Conservation (phyloP, 2,888 invertebrate species). For the Conistra vaccinii region DNA sequence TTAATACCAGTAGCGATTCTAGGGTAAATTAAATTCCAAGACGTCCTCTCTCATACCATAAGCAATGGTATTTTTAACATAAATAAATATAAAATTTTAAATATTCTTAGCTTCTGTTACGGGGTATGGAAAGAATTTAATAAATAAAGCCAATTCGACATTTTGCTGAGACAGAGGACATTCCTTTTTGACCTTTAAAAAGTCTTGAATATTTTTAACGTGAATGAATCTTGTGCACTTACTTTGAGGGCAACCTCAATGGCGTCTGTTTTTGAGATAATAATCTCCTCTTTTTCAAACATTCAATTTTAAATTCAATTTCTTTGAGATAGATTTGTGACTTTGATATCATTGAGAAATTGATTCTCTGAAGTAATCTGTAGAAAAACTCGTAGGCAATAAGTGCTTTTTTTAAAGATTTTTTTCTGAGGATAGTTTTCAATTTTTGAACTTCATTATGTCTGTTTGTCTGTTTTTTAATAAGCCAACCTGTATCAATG, state of each 20-base stretch:
- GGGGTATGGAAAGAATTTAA: slow-evolving; percentile 69
- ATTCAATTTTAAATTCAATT: slow-evolving; percentile 13
- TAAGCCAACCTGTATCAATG: neutral
- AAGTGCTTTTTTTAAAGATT: neutral
- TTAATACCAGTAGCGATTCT: slow-evolving; percentile 55
- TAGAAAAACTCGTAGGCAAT: neutral
- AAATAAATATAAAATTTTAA: slow-evolving; percentile 65
- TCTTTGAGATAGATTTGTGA: slow-evolving; percentile 7
- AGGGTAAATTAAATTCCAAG: slow-evolving; percentile 83
- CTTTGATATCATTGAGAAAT: slow-evolving; percentile 11
- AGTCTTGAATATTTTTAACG: slow-evolving; percentile 49
- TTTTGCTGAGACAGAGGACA: slow-evolving; percentile 61
- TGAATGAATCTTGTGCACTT: slow-evolving; percentile 24
- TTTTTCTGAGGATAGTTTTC: neutral
- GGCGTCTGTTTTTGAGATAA: slow-evolving; percentile 9
- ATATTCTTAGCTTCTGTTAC: slow-evolving; percentile 62
- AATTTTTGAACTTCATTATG: neutral
- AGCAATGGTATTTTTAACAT: slow-evolving; percentile 70
- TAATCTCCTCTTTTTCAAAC: slow-evolving; percentile 11
- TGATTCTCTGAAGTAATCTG: neutral
- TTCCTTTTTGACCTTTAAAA: slow-evolving; percentile 61
- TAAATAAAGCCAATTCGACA: slow-evolving; percentile 65
- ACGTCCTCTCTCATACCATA: slow-evolving; percentile 70
- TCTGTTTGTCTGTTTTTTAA: neutral
- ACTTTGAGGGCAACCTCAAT: slow-evolving; percentile 10